Conservation (phyloP, 2,797 vertebrate species). For the Decapterus maruadsi region DNA sequence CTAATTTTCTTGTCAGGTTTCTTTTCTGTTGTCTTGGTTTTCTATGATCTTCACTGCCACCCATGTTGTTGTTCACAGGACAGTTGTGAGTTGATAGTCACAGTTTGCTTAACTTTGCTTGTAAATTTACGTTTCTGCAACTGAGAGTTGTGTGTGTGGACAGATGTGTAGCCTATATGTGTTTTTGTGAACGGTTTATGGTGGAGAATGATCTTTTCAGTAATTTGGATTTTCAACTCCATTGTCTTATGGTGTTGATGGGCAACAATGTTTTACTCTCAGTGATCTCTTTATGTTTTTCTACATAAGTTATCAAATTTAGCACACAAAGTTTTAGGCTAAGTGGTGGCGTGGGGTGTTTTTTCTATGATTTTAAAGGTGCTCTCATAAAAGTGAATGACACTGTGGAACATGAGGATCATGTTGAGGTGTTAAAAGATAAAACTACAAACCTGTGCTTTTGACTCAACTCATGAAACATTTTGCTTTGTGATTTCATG, state of each 20-base stretch:
- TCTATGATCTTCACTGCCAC: not conserved
- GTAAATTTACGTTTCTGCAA: not conserved
- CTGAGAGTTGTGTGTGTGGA: too few relatives aligned
- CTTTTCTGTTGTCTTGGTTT: not conserved
- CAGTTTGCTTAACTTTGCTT: not conserved
- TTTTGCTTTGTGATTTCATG: not conserved
- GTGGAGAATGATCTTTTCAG: not conserved
- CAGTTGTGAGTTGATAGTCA: not conserved
- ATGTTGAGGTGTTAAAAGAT: not conserved
- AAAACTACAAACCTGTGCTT: not conserved
- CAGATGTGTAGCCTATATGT: too few relatives aligned
- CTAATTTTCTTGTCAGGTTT: not conserved
- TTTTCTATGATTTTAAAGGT: too few relatives aligned
- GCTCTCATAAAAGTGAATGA: too few relatives aligned
- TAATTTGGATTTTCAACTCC: not conserved
- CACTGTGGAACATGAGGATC: not conserved
- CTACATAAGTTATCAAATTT: too few relatives aligned
- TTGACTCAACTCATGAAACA: not conserved
- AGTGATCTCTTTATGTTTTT: too few relatives aligned
- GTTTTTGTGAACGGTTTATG: too few relatives aligned
- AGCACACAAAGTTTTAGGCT: too few relatives aligned
- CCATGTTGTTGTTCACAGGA: conserved; percentile 9
- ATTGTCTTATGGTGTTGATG: not conserved
- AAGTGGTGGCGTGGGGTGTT: too few relatives aligned
- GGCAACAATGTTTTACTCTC: too few relatives aligned